A percentile compares a stretch with the other conserved stretches of the same genome.
phyloP scores from a whole-genome alignment of 2,888 invertebrate genomes.

The Agriopis aurantiaria region DNA sequence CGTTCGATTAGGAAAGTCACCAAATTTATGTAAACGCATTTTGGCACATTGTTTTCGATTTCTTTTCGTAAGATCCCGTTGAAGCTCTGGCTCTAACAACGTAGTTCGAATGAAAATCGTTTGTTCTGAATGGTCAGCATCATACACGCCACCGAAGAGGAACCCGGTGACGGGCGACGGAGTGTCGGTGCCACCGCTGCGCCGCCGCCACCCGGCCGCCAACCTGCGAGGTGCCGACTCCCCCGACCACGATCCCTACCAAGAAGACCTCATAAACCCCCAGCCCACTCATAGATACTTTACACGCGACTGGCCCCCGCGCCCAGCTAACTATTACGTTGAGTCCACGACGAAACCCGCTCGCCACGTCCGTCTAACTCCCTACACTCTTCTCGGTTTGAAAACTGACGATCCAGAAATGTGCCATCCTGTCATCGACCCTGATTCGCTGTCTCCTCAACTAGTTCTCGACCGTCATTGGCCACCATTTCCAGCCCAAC shows the following conservation, averaged over 20 bases:
- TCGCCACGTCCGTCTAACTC: slow-evolving; percentile 63
- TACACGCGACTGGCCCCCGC: slow-evolving; percentile 75
- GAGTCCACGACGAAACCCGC: slow-evolving; percentile 71
- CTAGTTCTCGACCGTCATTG: slow-evolving; percentile 74
- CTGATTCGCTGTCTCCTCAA: slow-evolving; percentile 75
- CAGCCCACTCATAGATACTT: slow-evolving; percentile 78
- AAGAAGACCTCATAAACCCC: slow-evolving; percentile 67
- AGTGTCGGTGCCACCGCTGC: slow-evolving; percentile 82
- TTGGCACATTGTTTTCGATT: not conserved
- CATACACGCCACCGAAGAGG: slow-evolving; percentile 85
- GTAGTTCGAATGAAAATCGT: slow-evolving; percentile 75
- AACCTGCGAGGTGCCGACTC: slow-evolving; percentile 82
- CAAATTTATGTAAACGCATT: not conserved
- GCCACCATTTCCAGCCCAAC: slow-evolving; percentile 81
- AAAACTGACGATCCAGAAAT: slow-evolving; percentile 71
- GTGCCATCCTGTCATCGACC: slow-evolving; percentile 69
- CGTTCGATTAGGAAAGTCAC: not conserved
- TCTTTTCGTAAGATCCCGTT: slow-evolving; percentile 4
- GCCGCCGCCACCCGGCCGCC: slow-evolving; percentile 81
- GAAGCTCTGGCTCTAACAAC: slow-evolving; percentile 42
- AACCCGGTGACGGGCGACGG: slow-evolving; percentile 89
- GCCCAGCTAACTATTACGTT: slow-evolving; percentile 78
- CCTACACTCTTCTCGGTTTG: slow-evolving; percentile 78
- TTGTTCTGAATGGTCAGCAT: slow-evolving; percentile 83
- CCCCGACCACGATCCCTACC: slow-evolving; percentile 52